Evolutionary conservation across 2,888 invertebrate species (phyloP).

Genomic region (Drosophila quinaria): DNA sequence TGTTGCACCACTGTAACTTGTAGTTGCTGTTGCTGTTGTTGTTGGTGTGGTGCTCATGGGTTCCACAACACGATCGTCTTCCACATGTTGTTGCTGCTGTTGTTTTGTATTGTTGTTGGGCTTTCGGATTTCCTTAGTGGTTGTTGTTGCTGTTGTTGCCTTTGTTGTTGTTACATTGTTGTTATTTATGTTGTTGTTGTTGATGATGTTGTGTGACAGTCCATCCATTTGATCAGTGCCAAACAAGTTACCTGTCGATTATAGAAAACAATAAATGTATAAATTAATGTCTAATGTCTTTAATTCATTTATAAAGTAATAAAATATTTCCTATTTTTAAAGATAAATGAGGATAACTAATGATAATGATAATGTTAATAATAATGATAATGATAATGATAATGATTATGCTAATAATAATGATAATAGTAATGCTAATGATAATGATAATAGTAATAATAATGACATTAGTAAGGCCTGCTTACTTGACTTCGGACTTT

Average conservation of each 20-base stretch:
- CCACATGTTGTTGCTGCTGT: constrained; percentile 3
- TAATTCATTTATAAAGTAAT: too few species aligned
- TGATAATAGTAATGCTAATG: neutral
- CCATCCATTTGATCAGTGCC: constrained; percentile 67
- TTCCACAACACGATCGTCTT: constrained; percentile 8
- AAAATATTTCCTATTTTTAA: too few species aligned
- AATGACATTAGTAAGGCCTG: too few species aligned
- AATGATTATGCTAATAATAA: neutral
- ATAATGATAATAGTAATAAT: neutral
- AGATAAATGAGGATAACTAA: too few species aligned
- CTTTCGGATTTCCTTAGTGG: constrained; percentile 42
- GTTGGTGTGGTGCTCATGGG: constrained; percentile 50
- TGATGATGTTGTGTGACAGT: constrained; percentile 54
- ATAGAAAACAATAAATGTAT: neutral
- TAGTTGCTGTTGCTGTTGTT: constrained; percentile 27
- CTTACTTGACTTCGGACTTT: too few species aligned
- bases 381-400: neutral
- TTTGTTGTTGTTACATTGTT: constrained; percentile 42
- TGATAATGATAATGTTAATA: neutral
- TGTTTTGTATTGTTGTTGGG: constrained; percentile 18
- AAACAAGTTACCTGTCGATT: constrained; percentile 50
- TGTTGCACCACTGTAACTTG: constrained; percentile 7
- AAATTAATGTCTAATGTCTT: too few species aligned
- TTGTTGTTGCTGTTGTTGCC: constrained; percentile 42
- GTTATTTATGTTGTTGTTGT: constrained; percentile 58